Evolutionary conservation across 1,140 invertebrate genomes (phyloP).

Genomic region (Coelopa frigida): DNA sequence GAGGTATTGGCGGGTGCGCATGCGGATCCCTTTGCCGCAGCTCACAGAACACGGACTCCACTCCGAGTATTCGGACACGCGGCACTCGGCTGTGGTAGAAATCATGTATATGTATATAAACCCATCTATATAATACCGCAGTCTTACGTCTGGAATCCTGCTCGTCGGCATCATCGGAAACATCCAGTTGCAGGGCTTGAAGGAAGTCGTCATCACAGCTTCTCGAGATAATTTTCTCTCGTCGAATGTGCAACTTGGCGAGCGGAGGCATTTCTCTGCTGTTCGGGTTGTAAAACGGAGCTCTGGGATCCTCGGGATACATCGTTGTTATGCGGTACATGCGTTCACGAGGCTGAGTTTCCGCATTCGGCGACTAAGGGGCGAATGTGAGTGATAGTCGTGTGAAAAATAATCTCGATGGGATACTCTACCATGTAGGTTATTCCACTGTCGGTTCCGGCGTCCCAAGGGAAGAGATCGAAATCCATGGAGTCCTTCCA

Average conservation of each 20-base stretch:
- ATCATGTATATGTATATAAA: too few relatives aligned
- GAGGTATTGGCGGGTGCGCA: conserved; percentile 67
- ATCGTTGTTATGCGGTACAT: conserved; percentile 83
- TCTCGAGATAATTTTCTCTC: conserved; percentile 64
- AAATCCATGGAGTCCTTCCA: conserved; percentile 75
- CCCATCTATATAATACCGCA: too few relatives aligned
- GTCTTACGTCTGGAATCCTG: conserved; percentile 63
- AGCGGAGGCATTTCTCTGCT: conserved; percentile 71
- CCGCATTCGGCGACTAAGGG: conserved; percentile 70
- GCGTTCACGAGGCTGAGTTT: conserved; percentile 77
- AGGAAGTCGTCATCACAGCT: conserved; percentile 63
- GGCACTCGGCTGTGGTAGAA: conserved; percentile 74
- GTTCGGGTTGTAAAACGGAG: conserved; percentile 83
- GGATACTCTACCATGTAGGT: conserved; percentile 70
- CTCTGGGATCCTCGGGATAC: conserved; percentile 77
- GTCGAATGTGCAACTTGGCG: conserved; percentile 63
- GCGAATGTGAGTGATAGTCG: not conserved
- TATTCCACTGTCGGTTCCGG: conserved; percentile 89
- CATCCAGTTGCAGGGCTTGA: conserved; percentile 53
- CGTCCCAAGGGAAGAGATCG: conserved; percentile 90
- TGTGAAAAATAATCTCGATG: conserved; percentile 1
- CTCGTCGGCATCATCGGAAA: conserved; percentile 66
- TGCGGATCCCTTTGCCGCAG: conserved; percentile 82
- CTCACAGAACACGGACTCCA: conserved; percentile 78
- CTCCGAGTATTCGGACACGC: conserved; percentile 61